Evolutionary conservation across 2,797 vertebrate species (phyloP).

Genomic region (Rhinichthys osculus): DNA sequence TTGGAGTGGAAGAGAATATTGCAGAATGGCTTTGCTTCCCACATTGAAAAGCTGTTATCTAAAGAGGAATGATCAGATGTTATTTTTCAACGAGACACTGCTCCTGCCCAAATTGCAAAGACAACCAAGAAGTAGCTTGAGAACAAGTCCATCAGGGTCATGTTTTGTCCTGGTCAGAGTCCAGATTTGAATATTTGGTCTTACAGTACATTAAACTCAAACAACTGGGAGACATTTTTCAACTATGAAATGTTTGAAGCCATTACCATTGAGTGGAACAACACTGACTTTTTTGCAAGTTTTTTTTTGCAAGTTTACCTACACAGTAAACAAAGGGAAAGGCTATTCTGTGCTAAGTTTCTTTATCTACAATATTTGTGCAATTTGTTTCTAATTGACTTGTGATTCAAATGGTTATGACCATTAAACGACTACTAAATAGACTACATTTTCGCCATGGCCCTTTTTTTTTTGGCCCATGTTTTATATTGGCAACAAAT

Average conservation of each 20-base stretch:
- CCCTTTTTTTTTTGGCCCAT: background rate
- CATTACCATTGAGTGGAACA: background rate
- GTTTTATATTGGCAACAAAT: constrained; percentile 35
- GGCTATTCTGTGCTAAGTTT: background rate
- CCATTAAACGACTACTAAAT: background rate
- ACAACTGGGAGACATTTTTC: background rate
- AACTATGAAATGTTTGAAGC: background rate
- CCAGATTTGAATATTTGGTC: background rate
- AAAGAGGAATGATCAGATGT: background rate
- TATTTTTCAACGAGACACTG: background rate
- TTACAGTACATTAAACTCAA: background rate
- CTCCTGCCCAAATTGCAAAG: background rate
- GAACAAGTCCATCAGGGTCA: background rate
- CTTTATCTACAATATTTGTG: background rate
- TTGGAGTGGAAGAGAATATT: background rate
- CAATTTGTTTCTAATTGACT: background rate
- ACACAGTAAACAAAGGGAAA: background rate
- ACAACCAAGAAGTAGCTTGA: background rate
- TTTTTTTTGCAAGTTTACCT: background rate
- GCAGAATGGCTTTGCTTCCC: background rate
- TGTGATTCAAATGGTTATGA: background rate
- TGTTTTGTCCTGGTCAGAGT: background rate
- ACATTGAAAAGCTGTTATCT: background rate
- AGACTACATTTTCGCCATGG: background rate
- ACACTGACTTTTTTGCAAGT: background rate